Base-by-base conservation (phyloP, 2,888 invertebrate species). In the Cheilosia impressa region DNA sequence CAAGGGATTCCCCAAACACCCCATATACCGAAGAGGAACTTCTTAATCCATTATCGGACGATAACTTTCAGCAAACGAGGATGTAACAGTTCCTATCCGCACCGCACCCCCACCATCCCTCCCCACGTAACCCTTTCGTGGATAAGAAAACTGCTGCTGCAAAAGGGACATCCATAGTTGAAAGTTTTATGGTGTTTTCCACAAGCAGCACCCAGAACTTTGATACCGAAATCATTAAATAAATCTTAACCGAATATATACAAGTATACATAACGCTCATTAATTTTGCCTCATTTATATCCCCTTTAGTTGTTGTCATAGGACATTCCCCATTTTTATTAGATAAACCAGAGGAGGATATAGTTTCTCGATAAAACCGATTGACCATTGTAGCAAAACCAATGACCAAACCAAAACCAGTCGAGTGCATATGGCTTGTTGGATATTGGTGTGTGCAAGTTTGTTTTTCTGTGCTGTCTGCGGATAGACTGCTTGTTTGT, bases 1-100 rank as follows among this genome's bases (percentile, higher is more conserved):
- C 34, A 69, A 63, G 57, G 41, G 60, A 52, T 53, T 43, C 47
- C 57, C 65, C 41, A 31, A 38, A 17, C 31, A 15, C 22, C 31
- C 31, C 2, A 22, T 27, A 27, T 41, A 4, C 2, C 19, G 57
- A 34, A 50, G 66, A 60, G 41, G 38, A 71, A 73, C 68, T 79
- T 80, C 69, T 76, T 79, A 84, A 80, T 84, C 80, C 84, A 84
- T 77, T 80, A 75, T 50, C 50, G 60, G 66, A 60, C 69, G 34
- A 80, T 80, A 80, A 84, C 65, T 80, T 76, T 71, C 22, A 47
- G 31, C 63, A 78, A 66, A 53, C 38, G 38, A 58, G 69, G 65
- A 69, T 68, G 78, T 66, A 57, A 76, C 63, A 81, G 76, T 69
- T 81, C 76, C 65, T 24, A 3, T 9, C 22, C 22, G 50, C 17